phyloP scores from a whole-genome alignment of 2,888 invertebrate species.

The Oscheius sp. region DNA sequence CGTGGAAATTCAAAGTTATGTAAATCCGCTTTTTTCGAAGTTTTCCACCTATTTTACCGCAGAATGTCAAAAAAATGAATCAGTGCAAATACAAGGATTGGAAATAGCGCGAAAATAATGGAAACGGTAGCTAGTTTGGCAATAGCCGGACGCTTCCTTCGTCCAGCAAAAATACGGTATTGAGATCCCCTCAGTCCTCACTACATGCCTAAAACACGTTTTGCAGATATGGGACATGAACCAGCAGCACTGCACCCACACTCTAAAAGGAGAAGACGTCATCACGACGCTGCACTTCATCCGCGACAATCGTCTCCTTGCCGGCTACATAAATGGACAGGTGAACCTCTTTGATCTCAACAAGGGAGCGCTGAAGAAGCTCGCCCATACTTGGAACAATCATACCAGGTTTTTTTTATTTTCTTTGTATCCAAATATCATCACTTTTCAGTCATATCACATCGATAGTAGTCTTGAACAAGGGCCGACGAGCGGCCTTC shows the following conservation, averaged over 20 bases:
- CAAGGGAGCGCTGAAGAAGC: constrained; percentile 46
- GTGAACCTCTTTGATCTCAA: constrained; percentile 56
- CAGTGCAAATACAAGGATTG: too few relatives aligned
- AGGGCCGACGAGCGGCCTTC: constrained; percentile 45
- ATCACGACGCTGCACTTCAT: constrained; percentile 59
- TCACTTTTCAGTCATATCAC: constrained; percentile 50
- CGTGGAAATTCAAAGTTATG: too few relatives aligned
- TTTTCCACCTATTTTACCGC: too few relatives aligned
- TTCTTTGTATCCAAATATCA: not conserved
- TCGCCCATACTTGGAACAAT: constrained; percentile 52
- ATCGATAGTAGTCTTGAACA: constrained; percentile 43
- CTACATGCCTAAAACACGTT: not conserved
- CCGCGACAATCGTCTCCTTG: constrained; percentile 53
- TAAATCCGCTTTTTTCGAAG: too few relatives aligned
- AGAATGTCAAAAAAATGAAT: too few relatives aligned
- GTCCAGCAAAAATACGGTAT: too few relatives aligned
- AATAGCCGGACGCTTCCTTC: too few relatives aligned
- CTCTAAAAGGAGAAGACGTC: constrained; percentile 58
- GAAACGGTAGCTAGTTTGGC: too few relatives aligned
- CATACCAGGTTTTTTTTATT: constrained; percentile 51
- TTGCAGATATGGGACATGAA: constrained; percentile 60
- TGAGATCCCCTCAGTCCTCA: too few relatives aligned
- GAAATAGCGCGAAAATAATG: too few relatives aligned
- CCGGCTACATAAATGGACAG: constrained; percentile 63
- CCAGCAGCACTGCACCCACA: constrained; percentile 61